Conservation (phyloP, 2,113 vertebrate genomes). For the Sisor rabdophorus region DNA sequence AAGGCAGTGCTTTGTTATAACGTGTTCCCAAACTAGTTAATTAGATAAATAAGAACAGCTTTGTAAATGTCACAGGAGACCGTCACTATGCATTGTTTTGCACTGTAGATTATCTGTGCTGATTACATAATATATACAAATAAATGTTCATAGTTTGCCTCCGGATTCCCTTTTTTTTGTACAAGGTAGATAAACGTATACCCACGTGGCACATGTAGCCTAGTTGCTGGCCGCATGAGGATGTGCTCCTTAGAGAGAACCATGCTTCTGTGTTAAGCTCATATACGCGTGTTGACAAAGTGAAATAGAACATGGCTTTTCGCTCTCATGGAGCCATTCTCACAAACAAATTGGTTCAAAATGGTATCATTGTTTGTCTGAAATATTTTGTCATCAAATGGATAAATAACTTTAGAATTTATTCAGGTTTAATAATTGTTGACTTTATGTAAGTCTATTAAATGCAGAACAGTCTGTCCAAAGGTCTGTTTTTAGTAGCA, state of each 20-base stretch:
- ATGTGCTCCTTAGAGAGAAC: not conserved
- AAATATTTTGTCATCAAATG: no score
- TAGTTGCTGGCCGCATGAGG: not conserved
- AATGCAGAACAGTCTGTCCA: not conserved
- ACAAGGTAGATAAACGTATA: not conserved
- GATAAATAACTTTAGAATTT: no score
- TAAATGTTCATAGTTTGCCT: not conserved
- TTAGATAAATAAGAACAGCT: not conserved
- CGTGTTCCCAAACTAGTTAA: not conserved
- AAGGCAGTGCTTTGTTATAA: not conserved
- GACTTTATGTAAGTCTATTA: not conserved
- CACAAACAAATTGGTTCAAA: no score
- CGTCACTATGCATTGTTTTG: no score
- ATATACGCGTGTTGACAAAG: not conserved
- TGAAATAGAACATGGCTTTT: not conserved
- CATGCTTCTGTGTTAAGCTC: not conserved
- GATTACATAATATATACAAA: no score
- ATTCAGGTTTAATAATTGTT: not conserved
- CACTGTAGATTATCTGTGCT: not conserved
- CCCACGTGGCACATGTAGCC: not conserved
- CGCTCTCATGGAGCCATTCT: not conserved
- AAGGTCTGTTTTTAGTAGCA: not conserved
- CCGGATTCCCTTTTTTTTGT: not conserved
- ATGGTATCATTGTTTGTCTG: no score
- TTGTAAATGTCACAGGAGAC: not conserved